phyloP scores from a whole-genome alignment of 2,113 vertebrate species.

The Setophaga petechia region DNA sequence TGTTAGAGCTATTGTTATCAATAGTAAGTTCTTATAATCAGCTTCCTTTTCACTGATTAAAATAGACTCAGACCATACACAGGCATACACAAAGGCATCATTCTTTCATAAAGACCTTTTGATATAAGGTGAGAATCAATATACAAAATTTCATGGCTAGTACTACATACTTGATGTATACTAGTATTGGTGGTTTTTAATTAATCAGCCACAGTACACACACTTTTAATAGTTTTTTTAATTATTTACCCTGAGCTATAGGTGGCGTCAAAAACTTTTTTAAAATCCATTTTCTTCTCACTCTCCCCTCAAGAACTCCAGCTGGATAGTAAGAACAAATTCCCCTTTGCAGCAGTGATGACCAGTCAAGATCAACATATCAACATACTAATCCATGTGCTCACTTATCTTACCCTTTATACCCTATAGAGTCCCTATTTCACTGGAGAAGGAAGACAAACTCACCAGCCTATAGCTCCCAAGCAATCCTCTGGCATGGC shows the following conservation, averaged over 20 bases:
- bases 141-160: neutral
- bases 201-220: neutral
- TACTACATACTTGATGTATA: neutral
- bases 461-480: neutral
- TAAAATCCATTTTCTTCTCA: neutral
- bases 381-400: neutral
- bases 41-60: neutral
- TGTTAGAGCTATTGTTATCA: neutral
- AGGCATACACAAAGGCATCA: neutral
- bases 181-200: neutral
- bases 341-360: neutral
- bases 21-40: neutral
- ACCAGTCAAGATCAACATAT: neutral
- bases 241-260: neutral
- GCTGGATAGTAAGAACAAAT: neutral
- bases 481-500: neutral
- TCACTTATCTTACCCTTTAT: neutral
- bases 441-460: neutral
- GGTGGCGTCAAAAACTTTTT: rapidly evolving
- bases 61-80: neutral
- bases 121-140: neutral
- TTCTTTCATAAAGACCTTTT: neutral
- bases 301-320: neutral
- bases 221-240: neutral
- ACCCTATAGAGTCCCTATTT: neutral